Evolutionary conservation across 1,140 invertebrate genomes (phyloP), one percentile per base, ranked within the genome.

Genomic region (Diorhabda elongata): DNA sequence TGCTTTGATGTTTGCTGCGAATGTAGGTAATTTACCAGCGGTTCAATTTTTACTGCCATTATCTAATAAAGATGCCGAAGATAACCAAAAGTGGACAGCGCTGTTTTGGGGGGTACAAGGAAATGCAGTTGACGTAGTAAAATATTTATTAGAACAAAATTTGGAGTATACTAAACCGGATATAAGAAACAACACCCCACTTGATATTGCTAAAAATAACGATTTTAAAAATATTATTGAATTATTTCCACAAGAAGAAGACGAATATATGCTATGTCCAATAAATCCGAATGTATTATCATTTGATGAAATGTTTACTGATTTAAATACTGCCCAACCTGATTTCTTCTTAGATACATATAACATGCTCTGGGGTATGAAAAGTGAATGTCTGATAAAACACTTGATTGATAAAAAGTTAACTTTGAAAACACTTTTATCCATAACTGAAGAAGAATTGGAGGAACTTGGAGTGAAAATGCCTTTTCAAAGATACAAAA

Each of bases 31-130:
- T 71, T 73, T 77, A 9, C 70, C 70, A 42, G 73, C 82, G 4
- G 79, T 85, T 7, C 72, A 80, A 26, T 75, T 80, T 11, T 59
- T 85, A 5, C 71, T 84, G 2, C 73, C 80, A 3, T 65, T 73
- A 44, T 71, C 78, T 11, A 80, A 82, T 44, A 79, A 77, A 68
- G 76, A 84, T 67, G 78, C 78, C 5, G 70, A 78, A 41, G 83
- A 85, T 71, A 83, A 84, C 74, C 79, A 83, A 52, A 81, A 81
- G 0, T 82, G 83, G 77, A 83, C 79, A 63, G 79, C 81, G 5
- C 75, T 85, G 58, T 85, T 85, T 67, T 81, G 83, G 79, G 84
- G 84, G n/a, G 80, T 85, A 3, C 78, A 82, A 61, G 73, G 76
- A 26, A 82, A 83, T 69, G 77, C 80, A 52, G 47, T 70, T 1